Evolutionary conservation across 2,888 invertebrate genomes (phyloP), one percentile per base, ranked within the genome.

Genomic region (Silvanus unidentatus): DNA sequence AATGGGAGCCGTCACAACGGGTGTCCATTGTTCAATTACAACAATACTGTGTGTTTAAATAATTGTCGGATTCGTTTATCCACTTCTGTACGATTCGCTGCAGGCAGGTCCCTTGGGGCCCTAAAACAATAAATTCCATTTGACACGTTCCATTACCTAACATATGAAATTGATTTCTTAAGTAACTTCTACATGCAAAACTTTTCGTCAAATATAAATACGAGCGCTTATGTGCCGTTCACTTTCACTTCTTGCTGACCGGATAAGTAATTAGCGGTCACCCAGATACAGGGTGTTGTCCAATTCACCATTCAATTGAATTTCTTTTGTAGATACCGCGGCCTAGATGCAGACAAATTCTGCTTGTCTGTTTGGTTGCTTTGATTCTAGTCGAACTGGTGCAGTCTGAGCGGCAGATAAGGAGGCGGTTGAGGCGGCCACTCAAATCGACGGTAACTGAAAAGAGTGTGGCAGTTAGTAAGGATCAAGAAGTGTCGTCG

Each of bases 401-500:
- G 44, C 60, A 63, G 40, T 51, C 65, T 45, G 66, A 68, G 59
- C 65, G 64, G 64, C n/a, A n/a, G n/a, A n/a, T n/a, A n/a, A 77
- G 84, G 58, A 78, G 84, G 75, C 77, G 84, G 76, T 72, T 83
- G 52, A 76, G 84, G 40, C 78, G 83, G 59, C 84, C 85, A 10
- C 74, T 77, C 39, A 81, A 82, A 49, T 68, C 71, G 60, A 74
- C 77, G 6, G 73, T 77, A 45, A 77, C 81, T 27, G 76, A 80
- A 50, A 70, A 64, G 50, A 56, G 57, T 36, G 54, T 62, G n/a
- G 62, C 65, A 27, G 55, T 57, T 16, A 63, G 64, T 53, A 66
- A 73, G 64, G 76, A 81, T 68, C 76, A 84, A 73, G 77, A 81
- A 67, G 75, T 80, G 47, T 74, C 79, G 47, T 72, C 80, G 43